Base-by-base conservation (phyloP, 1,140 invertebrate genomes). In the Cyrtorhinus lividipennis region DNA sequence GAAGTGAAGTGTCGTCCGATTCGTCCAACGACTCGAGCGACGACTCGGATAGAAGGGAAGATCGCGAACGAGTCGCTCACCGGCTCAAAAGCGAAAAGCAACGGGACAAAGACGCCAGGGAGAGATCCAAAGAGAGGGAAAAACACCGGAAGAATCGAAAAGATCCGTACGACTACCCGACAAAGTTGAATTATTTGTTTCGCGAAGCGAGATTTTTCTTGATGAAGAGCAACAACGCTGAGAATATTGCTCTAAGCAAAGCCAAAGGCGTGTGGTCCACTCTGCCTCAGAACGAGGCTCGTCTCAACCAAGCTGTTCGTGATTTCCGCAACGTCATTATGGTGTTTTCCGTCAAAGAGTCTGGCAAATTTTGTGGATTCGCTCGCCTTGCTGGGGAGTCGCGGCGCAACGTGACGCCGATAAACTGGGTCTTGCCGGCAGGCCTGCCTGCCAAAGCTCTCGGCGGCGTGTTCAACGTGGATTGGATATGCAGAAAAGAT, bases 201-300 rank as follows among this genome's bases (percentile, higher is more conserved):
- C 81, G 92, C 68, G 91, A 95, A 75, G 90, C 94, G 65, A 81
- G 92, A 67, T 98, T 95, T 79, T 98, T 97, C 77, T 82, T 98
- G 23, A 96, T 98, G 66, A 98, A 98, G 75, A 96, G 93, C 53
- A 97, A 97, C 74, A 98, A 98, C 77, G 87, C 88, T 64, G 95
- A 98, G 74, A 98, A 98, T 77, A 87, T 98, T 25, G 87, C 87
- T 23, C 70, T 98, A 24, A 94, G 94, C 1, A 98, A 98, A 76
- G 86, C 84, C 0, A 95, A 92, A 79, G 92, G 91, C 65, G 94
- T 98, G 1, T 98, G 95, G 95, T 96, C 94, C 10, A 98, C 95
- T 3, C 81, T 95, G 61, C 93, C 92, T 15, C 92, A 94, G 74
- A 98, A 98, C 77, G 95, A 98, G 79, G 84, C 87, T 1, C 95